A percentile compares a stretch with the other conserved stretches of the same genome.
Evolutionary conservation across 2,888 invertebrate species (phyloP).

Genomic region (Podabrus alpinus): DNA sequence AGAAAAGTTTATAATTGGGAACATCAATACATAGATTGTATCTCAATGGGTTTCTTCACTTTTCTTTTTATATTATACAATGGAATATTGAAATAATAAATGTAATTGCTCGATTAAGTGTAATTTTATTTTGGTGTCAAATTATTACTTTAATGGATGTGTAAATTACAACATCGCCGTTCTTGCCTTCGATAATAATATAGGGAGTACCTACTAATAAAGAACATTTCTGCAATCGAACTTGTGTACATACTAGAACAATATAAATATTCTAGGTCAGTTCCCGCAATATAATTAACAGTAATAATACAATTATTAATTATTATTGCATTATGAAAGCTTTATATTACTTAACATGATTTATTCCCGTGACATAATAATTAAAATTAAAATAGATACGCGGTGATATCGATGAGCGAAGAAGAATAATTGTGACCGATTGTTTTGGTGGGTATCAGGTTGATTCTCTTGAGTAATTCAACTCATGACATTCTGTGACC

Average conservation of each 20-base stretch:
- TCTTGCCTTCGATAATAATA: neutral
- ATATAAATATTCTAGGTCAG: slow-evolving; percentile 3
- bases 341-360: slow-evolving; percentile 5
- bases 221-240: neutral
- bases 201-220: neutral
- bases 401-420: neutral
- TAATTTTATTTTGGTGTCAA: neutral
- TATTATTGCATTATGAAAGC: slow-evolving; percentile 3
- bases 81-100: neutral
- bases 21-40: neutral
- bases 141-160: neutral
- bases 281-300: neutral
- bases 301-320: slow-evolving; percentile 5
- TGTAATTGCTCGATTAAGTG: neutral
- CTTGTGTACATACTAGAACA: neutral
- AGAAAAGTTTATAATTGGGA: neutral
- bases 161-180: neutral
- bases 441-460: slow-evolving; percentile 19
- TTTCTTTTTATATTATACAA: neutral
- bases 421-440: neutral
- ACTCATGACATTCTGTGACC: slow-evolving; percentile 35
- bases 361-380: slow-evolving; percentile 14
- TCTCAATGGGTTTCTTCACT: neutral
- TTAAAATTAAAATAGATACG: slow-evolving; percentile 8
- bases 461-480: slow-evolving; percentile 20